A percentile compares a stretch with the other conserved stretches of the same genome.
These are phyloP conservation scores for Venusia cambrica DNA, from an alignment of 2,888 invertebrate species.

Conservation along the genomic window DNA sequence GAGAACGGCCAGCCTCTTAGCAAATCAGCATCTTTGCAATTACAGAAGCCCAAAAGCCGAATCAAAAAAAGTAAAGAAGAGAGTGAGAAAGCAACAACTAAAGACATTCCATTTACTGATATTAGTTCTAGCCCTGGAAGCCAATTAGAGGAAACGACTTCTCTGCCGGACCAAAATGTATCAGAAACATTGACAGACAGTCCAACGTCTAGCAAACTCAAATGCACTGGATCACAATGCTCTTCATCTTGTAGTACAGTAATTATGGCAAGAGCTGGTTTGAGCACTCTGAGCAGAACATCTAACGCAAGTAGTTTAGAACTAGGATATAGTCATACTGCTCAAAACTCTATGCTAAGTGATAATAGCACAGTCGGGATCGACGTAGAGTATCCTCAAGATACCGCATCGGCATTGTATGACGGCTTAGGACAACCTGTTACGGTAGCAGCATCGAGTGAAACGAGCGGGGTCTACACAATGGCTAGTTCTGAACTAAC, in stretches of 20 bases:
- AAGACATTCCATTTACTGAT: conserved; percentile 46
- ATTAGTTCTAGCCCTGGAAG: conserved; percentile 38
- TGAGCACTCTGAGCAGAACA: conserved; percentile 80
- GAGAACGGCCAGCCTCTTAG: conserved; percentile 53
- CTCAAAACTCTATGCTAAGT: conserved; percentile 90
- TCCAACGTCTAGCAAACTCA: conserved; percentile 78
- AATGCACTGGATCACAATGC: conserved; percentile 90
- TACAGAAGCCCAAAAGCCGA: conserved; percentile 56
- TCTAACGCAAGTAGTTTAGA: conserved; percentile 91
- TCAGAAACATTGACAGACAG: conserved; percentile 78
- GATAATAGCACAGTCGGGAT: conserved; percentile 86
- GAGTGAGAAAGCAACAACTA: conserved; percentile 42
- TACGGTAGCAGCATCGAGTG: conserved; percentile 86
- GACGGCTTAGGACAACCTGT: conserved; percentile 74
- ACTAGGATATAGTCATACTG: conserved; percentile 92
- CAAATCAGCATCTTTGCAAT: conserved; percentile 63
- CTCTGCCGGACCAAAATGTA: conserved; percentile 63
- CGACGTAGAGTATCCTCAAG: conserved; percentile 82
- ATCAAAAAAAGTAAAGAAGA: conserved; percentile 57
- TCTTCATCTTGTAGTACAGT: conserved; percentile 94
- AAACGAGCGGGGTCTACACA: conserved; percentile 93
- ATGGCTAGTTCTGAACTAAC: conserved; percentile 86
- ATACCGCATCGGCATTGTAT: conserved; percentile 81
- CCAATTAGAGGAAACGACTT: conserved; percentile 57
- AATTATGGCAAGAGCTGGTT: conserved; percentile 83